Percentiles rank a stretch among this genome's conserved stretches.
Evolutionary conservation across 2,113 vertebrate genomes (phyloP).

Genomic region (Cephalopholis sonnerati): DNA sequence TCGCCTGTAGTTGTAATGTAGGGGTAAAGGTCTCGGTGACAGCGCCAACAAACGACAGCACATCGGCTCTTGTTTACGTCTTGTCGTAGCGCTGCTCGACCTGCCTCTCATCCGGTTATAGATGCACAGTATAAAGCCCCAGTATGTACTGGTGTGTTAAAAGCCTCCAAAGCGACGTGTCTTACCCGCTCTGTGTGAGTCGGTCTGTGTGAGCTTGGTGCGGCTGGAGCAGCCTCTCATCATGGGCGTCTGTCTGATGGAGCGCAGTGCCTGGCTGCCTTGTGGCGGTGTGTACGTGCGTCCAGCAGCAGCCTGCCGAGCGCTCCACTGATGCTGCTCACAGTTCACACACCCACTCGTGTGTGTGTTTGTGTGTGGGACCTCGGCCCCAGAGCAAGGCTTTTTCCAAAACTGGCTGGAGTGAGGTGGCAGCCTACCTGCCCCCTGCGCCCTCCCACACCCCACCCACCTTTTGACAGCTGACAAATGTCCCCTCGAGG

Average conservation of each 20-base stretch:
- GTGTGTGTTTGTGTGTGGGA: slow-evolving; percentile 8
- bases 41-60: slow-evolving; percentile 18
- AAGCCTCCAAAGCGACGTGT: background rate
- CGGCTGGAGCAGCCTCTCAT: slow-evolving; percentile 86
- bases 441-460: slow-evolving; percentile 27
- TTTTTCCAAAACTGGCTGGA: slow-evolving; percentile 46
- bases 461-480: slow-evolving; percentile 20
- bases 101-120: background rate
- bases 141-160: background rate
- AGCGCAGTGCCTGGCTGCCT: slow-evolving; percentile 48
- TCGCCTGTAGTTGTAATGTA: slow-evolving; percentile 45
- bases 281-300: slow-evolving; percentile 38
- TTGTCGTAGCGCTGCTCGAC: background rate
- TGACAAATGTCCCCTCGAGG: slow-evolving; percentile 2
- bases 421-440: slow-evolving; percentile 49
- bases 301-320: slow-evolving; percentile 48
- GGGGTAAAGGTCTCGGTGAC: slow-evolving; percentile 76
- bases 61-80: slow-evolving; percentile 73
- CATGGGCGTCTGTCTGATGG: slow-evolving; percentile 68
- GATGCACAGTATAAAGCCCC: background rate
- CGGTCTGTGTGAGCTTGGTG: slow-evolving; percentile 70
- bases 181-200: slow-evolving; percentile 80
- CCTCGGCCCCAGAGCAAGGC: slow-evolving; percentile 11
- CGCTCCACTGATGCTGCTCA: slow-evolving; percentile 45
- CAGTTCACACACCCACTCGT: slow-evolving; percentile 60